Base-by-base conservation (phyloP, 2,888 invertebrate species). In the Tetrapedia diversipes region DNA sequence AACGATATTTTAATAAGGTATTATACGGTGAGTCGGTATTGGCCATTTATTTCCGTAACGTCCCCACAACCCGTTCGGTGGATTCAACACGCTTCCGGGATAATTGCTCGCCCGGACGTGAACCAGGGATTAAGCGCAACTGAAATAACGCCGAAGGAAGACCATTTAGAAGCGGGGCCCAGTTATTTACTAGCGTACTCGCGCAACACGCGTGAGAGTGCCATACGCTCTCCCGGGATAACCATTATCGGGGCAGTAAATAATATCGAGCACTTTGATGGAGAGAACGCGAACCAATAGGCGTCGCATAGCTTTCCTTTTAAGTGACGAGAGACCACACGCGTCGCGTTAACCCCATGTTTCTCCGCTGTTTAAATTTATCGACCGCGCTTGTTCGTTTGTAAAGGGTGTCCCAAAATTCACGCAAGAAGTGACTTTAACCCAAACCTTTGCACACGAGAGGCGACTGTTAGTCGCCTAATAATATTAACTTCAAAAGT, bases 241-340 rank as follows among this genome's bases (percentile, higher is more conserved):
- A 70, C 68, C 69, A 78, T 79, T 83, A 85, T 79, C 80, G 56
- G 19, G 59, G 66, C 63, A 75, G 68, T 79, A 82, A 83, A 80
- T 84, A 83, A 85, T 81, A 73, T 56, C 53, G 49, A 47, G 65
- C 67, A 51, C 49, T 59, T 59, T 63, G 61, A 60, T 16, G 43
- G 45, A 16, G 37, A 27, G 49, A 54, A 32, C 32, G 22, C 34
- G 74, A 70, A 56, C 54, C 64, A 56, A 43, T 49, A 37, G 67
- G 49, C 49, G 61, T 53, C 59, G 59, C 19, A 64, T 37, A 53
- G 45, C 59, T 65, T 39, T 34, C 57, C 47, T 47, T 66, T 71
- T 60, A 77, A 67, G 29, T 24, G 56, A 67, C 57, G 66, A 32
- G 66, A 32, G 65, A 54, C 65, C 76, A 71, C 67, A 61, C 67